Conservation (phyloP, 2,797 vertebrate genomes). For the Channa striata region DNA sequence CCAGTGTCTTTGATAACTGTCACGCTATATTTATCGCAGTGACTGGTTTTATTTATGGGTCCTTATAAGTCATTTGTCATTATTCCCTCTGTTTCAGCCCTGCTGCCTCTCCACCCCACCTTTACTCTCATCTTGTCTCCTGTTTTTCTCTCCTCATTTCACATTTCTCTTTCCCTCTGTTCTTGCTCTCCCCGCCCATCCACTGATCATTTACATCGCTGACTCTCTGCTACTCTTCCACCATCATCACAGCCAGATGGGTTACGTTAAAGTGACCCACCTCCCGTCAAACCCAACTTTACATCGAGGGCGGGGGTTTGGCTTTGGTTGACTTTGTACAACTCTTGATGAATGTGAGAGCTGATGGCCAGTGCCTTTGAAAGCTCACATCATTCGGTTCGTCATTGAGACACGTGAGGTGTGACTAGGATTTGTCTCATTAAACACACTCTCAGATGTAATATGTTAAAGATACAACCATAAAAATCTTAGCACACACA, state of each 20-base stretch:
- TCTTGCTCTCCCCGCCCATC: slow-evolving; percentile 38
- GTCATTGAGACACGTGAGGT: slow-evolving; percentile 41
- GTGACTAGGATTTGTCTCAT: slow-evolving; percentile 23
- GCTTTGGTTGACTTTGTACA: slow-evolving; percentile 66
- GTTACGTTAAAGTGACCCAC: slow-evolving; percentile 52
- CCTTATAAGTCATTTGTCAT: slow-evolving; percentile 51
- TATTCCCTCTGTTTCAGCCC: slow-evolving; percentile 19
- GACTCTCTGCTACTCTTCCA: slow-evolving; percentile 22
- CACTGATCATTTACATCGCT: slow-evolving; percentile 17
- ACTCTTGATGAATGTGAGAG: slow-evolving; percentile 64
- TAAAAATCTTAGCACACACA: slow-evolving; percentile 1
- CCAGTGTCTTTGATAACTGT: slow-evolving; percentile 68
- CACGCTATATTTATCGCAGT: slow-evolving; percentile 77
- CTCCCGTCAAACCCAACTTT: slow-evolving; percentile 32
- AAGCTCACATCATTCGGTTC: slow-evolving; percentile 27
- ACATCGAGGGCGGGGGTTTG: background rate
- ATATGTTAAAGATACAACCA: background rate
- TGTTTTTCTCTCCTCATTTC: slow-evolving; percentile 16
- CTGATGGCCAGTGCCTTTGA: slow-evolving; percentile 33
- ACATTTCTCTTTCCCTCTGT: background rate
- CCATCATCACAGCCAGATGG: slow-evolving; percentile 37
- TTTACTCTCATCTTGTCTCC: slow-evolving; percentile 3
- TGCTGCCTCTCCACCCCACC: slow-evolving; percentile 11
- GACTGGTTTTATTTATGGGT: slow-evolving; percentile 70
- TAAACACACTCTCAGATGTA: background rate